Evolutionary conservation across 2,113 vertebrate species (phyloP).

Genomic region (Myotis brandtii): DNA sequence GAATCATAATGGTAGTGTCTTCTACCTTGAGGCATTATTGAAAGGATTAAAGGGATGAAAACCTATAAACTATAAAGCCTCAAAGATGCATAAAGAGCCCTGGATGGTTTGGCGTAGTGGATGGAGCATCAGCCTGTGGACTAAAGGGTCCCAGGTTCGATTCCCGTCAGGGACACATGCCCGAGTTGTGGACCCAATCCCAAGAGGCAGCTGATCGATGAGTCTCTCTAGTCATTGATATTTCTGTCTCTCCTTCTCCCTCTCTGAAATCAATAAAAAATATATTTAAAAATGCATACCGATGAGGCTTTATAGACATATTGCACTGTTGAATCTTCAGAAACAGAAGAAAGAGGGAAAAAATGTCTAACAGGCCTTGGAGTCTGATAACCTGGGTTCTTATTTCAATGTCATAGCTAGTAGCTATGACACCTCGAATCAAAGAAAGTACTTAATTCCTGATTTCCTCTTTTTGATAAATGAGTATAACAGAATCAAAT

Average conservation of each 20-base stretch:
- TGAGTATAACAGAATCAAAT: background rate
- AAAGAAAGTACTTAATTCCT: background rate
- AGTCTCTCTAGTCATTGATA: too few relatives aligned
- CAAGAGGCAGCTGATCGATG: too few relatives aligned
- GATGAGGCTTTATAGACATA: background rate
- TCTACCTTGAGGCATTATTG: background rate
- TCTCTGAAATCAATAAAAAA: too few relatives aligned
- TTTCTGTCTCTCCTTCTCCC: too few relatives aligned
- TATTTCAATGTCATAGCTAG: conserved; percentile 2
- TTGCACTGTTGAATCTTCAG: conserved; percentile 11
- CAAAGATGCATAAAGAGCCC: background rate
- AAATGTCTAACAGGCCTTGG: background rate
- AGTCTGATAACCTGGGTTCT: background rate
- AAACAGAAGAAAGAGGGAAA: background rate
- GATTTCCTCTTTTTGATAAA: background rate
- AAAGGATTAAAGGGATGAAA: conserved; percentile 40
- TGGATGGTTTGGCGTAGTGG: too few relatives aligned
- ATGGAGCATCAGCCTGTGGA: too few relatives aligned
- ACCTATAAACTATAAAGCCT: background rate
- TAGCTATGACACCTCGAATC: conserved; percentile 33
- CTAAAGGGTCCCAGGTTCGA: too few relatives aligned
- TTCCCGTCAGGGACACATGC: too few relatives aligned
- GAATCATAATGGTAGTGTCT: conserved; percentile 38
- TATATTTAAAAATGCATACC: background rate
- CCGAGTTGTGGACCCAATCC: too few relatives aligned